These are phyloP conservation scores for Benitochromis conjunctus DNA, from an alignment of 2,113 vertebrate species.

Conservation along the genomic window DNA sequence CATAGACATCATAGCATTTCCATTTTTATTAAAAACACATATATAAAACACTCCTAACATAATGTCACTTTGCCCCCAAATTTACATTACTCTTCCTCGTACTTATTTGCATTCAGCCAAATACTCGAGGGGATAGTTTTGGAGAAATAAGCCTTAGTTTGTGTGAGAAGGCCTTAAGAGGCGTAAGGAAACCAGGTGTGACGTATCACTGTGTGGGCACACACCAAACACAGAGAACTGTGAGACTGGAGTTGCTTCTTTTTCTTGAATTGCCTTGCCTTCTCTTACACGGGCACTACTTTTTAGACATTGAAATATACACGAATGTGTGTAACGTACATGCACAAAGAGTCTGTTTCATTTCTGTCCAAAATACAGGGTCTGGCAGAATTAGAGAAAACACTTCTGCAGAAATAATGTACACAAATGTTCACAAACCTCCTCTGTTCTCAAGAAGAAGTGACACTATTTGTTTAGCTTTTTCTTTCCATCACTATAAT, in stretches of 20 bases:
- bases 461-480: not conserved
- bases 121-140: not conserved
- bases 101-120: not conserved
- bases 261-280: not conserved
- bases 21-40: not conserved
- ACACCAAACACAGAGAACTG: conserved; percentile 13
- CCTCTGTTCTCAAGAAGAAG: conserved; percentile 30
- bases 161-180: not conserved
- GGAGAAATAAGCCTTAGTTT: not conserved
- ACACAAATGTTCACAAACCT: conserved; percentile 50
- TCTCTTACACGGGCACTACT: conserved; percentile 3
- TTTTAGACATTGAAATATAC: conserved; percentile 64
- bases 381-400: conserved; percentile 30
- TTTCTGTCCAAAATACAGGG: conserved; percentile 9
- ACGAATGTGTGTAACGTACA: conserved; percentile 16
- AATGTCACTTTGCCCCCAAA: not conserved
- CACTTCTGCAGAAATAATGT: conserved; percentile 52
- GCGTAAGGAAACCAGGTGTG: conserved; percentile 12
- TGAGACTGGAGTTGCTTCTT: not conserved
- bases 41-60: not conserved
- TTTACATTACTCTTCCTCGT: not conserved
- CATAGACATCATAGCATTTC: not conserved
- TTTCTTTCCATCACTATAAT: conserved; percentile 16
- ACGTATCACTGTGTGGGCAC: not conserved
- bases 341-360: conserved; percentile 55